These are phyloP conservation scores for Macrotrachela quadricornifera DNA, from an alignment of 1,140 invertebrate genomes.

Conservation along the genomic window DNA sequence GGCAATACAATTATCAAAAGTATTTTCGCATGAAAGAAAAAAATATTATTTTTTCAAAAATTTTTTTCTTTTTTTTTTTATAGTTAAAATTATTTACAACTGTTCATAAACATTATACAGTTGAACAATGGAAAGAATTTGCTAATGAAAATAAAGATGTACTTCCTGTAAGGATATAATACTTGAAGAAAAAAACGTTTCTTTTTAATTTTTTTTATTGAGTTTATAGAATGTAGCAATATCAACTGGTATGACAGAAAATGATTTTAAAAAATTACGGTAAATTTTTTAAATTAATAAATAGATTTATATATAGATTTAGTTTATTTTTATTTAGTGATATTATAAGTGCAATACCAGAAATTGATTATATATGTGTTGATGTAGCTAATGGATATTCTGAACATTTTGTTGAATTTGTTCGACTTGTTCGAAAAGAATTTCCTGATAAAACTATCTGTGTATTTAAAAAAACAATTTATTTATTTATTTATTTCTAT, in stretches of 20 bases:
- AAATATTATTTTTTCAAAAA: too few relatives aligned
- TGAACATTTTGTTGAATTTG: slow-evolving; percentile 73
- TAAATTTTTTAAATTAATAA: too few relatives aligned
- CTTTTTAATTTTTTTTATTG: too few relatives aligned
- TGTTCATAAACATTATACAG: slow-evolving; percentile 69
- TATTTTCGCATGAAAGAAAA: too few relatives aligned
- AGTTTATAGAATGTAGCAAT: slow-evolving; percentile 47
- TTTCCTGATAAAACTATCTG: slow-evolving; percentile 72
- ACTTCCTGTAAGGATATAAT: slow-evolving; percentile 30
- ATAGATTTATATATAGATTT: too few relatives aligned
- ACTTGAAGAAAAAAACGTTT: neutral
- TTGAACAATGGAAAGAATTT: slow-evolving; percentile 65
- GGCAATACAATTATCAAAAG: too few relatives aligned
- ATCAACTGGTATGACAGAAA: slow-evolving; percentile 58
- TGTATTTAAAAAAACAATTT: slow-evolving; percentile 1
- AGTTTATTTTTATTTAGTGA: slow-evolving; percentile 19
- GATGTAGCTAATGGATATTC: slow-evolving; percentile 94
- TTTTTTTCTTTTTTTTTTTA: too few relatives aligned
- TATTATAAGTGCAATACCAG: slow-evolving; percentile 45
- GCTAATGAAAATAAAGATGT: slow-evolving; percentile 46
- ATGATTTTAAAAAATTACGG: slow-evolving; percentile 51
- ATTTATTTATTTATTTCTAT: too few relatives aligned
- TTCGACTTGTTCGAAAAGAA: slow-evolving; percentile 49
- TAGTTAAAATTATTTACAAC: slow-evolving; percentile 47
- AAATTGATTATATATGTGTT: slow-evolving; percentile 55